Evolutionary conservation across 1,140 invertebrate species (phyloP).

Genomic region (Lanistes nyassanus): DNA sequence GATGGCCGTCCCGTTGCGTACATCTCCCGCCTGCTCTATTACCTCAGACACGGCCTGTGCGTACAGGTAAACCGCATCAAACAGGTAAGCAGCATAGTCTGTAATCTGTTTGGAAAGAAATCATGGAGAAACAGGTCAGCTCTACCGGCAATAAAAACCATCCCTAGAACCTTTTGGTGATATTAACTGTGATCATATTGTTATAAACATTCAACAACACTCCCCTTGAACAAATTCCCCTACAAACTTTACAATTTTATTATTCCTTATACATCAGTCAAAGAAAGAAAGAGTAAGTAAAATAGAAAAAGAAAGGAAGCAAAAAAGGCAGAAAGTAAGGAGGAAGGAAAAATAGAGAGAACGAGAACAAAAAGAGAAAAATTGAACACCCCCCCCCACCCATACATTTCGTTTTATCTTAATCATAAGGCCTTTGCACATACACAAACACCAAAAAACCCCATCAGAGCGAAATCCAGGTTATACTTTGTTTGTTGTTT

Average conservation of each 20-base stretch:
- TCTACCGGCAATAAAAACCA: too few species aligned
- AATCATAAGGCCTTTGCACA: too few species aligned
- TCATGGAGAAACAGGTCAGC: too few species aligned
- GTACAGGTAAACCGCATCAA: constrained; percentile 94
- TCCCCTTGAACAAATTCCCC: neutral
- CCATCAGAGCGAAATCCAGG: too few species aligned
- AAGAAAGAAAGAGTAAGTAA: neutral
- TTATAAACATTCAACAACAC: neutral
- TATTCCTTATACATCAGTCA: neutral
- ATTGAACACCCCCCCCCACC: too few species aligned
- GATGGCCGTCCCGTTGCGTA: constrained; percentile 67
- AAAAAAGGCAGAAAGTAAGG: neutral
- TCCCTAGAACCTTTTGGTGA: too few species aligned
- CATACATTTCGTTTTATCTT: too few species aligned
- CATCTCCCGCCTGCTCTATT: constrained; percentile 75
- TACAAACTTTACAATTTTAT: neutral
- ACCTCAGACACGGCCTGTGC: constrained; percentile 84
- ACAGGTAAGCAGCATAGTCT: constrained; percentile 94
- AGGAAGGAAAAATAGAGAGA: neutral
- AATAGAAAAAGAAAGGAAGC: neutral
- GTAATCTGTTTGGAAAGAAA: constrained; percentile 76
- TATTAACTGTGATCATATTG: neutral
- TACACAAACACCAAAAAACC: too few species aligned
- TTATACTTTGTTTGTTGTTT: too few species aligned
- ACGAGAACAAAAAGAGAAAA: neutral